phyloP scores from a whole-genome alignment of 2,888 invertebrate species.

The Neria commutata region DNA sequence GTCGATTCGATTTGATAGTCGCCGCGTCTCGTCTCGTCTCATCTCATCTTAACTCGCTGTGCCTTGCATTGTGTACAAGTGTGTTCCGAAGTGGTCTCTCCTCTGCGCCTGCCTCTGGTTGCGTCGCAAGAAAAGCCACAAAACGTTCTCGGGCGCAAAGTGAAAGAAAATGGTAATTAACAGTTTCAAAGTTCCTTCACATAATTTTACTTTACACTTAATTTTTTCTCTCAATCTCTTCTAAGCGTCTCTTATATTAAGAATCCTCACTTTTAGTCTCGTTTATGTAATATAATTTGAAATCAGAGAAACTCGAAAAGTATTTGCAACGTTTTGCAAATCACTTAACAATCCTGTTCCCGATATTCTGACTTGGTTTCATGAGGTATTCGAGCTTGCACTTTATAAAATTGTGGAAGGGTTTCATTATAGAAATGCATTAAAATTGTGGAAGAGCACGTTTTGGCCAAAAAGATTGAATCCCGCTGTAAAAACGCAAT shows the following conservation, averaged over 20 bases:
- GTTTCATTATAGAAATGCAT: no score
- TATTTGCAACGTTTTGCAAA: no score
- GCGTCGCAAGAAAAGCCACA: constrained; percentile 39
- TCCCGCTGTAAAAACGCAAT: no score
- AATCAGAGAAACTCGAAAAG: no score
- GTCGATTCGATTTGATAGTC: constrained; percentile 2
- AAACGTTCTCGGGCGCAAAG: constrained; percentile 51
- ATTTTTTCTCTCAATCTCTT: constrained; percentile 17
- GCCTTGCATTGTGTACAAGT: constrained; percentile 13
- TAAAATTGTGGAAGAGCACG: no score
- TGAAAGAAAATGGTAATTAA: constrained; percentile 59
- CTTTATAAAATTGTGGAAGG: no score
- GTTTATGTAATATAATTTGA: no score
- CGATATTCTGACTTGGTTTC: no score
- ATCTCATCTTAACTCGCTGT: constrained; percentile 5
- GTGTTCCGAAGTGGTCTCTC: constrained; percentile 18
- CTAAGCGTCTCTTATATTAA: constrained; percentile 14
- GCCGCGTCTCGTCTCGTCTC: constrained; percentile 17
- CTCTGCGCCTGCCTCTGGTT: constrained; percentile 16
- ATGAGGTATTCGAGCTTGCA: no score
- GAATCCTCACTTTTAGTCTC: constrained; percentile 17
- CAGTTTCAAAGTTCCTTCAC: constrained; percentile 30
- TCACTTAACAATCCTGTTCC: no score
- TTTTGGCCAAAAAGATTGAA: no score
- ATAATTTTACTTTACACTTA: constrained; percentile 26